Base-by-base conservation (phyloP, 2,797 vertebrate genomes). In the Apogon hyalosoma region DNA sequence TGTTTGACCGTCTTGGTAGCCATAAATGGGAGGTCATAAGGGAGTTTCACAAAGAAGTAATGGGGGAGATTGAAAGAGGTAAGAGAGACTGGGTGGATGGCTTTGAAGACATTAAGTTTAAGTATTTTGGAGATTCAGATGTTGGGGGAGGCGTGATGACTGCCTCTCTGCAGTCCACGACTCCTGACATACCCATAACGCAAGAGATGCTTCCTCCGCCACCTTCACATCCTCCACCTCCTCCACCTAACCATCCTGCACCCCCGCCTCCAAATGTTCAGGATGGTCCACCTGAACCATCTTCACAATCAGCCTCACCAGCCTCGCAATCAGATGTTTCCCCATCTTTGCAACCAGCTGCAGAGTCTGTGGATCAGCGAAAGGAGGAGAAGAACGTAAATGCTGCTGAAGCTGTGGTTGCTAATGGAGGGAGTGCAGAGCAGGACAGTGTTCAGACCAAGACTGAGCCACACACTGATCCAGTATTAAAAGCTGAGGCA, bases 1-100 rank as follows among this genome's bases (percentile, higher is more conserved):
- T 99, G 96, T 99, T 99, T 4, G 97, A 98, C 89, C 95, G 94
- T 11, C 92, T 99, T 45, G 96, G 97, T 19, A 96, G 94, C 79
- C 94, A 96, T 83, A 94, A 94, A 7, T 99, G 98, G 98, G 95
- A 94, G 77, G 88, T 77, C 3, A 97, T 99, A 79, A 94, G 97
- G 15, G 81, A 80, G 50, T 99, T 99, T 91, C 96, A 99, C 91
- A 95, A 93, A 11, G 94, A 93, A 0, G 96, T 95, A n/a, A 95
- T 98, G 82, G 94, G 94, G 85, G 94, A 93, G 65, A 90, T 99
- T 1, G 96, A 98, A 87, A 91, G 78, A 0, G 97, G 97, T 6
- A 93, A 80, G 57, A 86, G 94, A 39, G 87, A 92, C 65, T 99
- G 98, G 98, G 64, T 64, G 0, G 96, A 99, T 0, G 94, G 96